phyloP scores from a whole-genome alignment of 2,888 invertebrate species.

The Philereme transversata region DNA sequence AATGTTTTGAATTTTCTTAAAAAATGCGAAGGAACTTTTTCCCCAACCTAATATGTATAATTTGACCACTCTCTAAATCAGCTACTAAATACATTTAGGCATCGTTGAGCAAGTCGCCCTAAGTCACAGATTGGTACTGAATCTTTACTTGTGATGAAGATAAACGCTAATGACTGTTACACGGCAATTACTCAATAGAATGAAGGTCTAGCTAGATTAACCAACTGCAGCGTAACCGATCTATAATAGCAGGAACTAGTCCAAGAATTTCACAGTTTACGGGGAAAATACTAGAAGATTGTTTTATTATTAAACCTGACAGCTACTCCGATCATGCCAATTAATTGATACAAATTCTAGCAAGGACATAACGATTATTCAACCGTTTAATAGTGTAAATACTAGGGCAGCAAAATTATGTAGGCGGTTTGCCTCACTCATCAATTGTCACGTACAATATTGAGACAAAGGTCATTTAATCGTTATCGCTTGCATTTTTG shows the following conservation, averaged over 20 bases:
- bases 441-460: slow-evolving; percentile 37
- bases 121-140: no score
- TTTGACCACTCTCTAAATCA: no score
- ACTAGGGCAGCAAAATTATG: slow-evolving; percentile 36
- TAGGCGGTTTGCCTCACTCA: slow-evolving; percentile 46
- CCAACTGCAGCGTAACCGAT: slow-evolving; percentile 17
- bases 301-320: not conserved
- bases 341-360: slow-evolving; percentile 9
- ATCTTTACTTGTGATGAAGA: not conserved
- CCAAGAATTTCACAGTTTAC: not conserved
- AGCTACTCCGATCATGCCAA: slow-evolving; percentile 9
- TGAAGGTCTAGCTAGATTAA: slow-evolving; percentile 3
- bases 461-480: slow-evolving; percentile 4
- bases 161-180: not conserved
- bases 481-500: not conserved
- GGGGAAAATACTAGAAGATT: slow-evolving; percentile 1
- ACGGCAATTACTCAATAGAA: not conserved
- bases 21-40: no score
- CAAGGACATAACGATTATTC: slow-evolving; percentile 23
- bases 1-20: no score
- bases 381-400: slow-evolving; percentile 27
- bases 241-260: slow-evolving; percentile 6
- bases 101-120: no score
- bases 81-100: no score
- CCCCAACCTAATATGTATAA: no score